A percentile compares a stretch with the other conserved stretches of the same genome.
phyloP scores from a whole-genome alignment of 2,888 invertebrate genomes.

The Criorhina ranunculi region DNA sequence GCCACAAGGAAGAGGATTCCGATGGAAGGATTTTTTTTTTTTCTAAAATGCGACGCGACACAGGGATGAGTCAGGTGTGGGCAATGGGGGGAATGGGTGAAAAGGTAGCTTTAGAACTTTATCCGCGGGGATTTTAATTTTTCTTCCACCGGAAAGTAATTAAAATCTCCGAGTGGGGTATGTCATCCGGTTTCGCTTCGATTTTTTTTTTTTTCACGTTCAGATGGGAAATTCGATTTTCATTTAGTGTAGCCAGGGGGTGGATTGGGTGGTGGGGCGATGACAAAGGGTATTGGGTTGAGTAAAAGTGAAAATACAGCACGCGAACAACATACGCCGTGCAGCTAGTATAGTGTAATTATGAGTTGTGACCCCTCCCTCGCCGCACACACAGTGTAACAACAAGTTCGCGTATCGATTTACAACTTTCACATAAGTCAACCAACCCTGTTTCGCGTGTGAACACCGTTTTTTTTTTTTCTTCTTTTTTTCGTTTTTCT shows the following conservation, averaged over 20 bases:
- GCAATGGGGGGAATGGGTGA: not conserved
- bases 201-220: slow-evolving; percentile 34
- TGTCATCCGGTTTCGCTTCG: slow-evolving; percentile 69
- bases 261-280: not conserved
- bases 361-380: slow-evolving; percentile 73
- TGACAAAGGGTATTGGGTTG: slow-evolving; percentile 14
- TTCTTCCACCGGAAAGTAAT: slow-evolving; percentile 72
- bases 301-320: slow-evolving; percentile 40
- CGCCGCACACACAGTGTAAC: slow-evolving; percentile 65
- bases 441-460: slow-evolving; percentile 74
- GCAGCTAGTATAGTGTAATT: slow-evolving; percentile 59
- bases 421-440: slow-evolving; percentile 74
- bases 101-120: slow-evolving; percentile 58
- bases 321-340: slow-evolving; percentile 59
- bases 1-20: slow-evolving; percentile 16
- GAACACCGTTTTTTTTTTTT: slow-evolving; percentile 59
- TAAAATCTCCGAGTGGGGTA: slow-evolving; percentile 71
- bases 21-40: slow-evolving; percentile 6
- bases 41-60: slow-evolving; percentile 29
- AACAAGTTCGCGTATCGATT: slow-evolving; percentile 76
- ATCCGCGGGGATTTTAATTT: slow-evolving; percentile 68
- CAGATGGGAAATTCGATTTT: slow-evolving; percentile 68
- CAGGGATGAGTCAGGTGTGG: not conserved
- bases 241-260: slow-evolving; percentile 28
- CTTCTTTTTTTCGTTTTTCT: slow-evolving; percentile 15